Evolutionary conservation across 2,888 invertebrate species (phyloP).

Genomic region (Athalia circularis): DNA sequence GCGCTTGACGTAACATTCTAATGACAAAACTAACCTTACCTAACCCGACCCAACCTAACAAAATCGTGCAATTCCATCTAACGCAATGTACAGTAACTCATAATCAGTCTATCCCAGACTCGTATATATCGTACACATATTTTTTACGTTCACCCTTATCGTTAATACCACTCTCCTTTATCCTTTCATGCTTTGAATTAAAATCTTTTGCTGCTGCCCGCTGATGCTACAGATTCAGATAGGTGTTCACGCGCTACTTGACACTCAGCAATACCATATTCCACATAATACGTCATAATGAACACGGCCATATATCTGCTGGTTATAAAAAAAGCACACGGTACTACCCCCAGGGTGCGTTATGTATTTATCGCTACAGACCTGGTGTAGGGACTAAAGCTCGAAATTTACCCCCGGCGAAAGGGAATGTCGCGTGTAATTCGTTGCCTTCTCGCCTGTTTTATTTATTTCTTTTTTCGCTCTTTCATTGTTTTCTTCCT

Average conservation of each 20-base stretch:
- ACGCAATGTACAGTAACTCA: slow-evolving; percentile 9
- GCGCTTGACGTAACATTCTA: slow-evolving; percentile 45
- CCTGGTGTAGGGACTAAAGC: neutral
- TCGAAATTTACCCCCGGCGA: slow-evolving; percentile 12
- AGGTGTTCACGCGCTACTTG: slow-evolving; percentile 15
- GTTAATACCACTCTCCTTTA: neutral
- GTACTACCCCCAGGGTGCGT: neutral
- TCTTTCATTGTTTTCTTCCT: neutral
- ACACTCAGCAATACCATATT: slow-evolving; percentile 15
- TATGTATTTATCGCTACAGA: neutral
- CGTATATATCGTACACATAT: neutral
- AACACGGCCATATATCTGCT: slow-evolving; percentile 6
- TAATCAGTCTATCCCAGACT: neutral
- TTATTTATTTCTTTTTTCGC: neutral
- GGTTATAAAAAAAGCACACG: neutral
- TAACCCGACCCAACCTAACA: neutral
- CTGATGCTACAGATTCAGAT: neutral
- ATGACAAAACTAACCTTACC: slow-evolving; percentile 42
- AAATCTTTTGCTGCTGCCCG: slow-evolving; percentile 20
- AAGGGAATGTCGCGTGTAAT: slow-evolving; percentile 18
- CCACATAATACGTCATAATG: slow-evolving; percentile 16
- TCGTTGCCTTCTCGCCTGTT: neutral
- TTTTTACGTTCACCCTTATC: neutral
- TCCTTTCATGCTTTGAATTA: slow-evolving; percentile 10
- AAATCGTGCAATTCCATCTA: neutral